Evolutionary conservation across 2,797 vertebrate genomes (phyloP), one percentile per base, ranked within the genome.

Genomic region (Typhlichthys eigenmanni): DNA sequence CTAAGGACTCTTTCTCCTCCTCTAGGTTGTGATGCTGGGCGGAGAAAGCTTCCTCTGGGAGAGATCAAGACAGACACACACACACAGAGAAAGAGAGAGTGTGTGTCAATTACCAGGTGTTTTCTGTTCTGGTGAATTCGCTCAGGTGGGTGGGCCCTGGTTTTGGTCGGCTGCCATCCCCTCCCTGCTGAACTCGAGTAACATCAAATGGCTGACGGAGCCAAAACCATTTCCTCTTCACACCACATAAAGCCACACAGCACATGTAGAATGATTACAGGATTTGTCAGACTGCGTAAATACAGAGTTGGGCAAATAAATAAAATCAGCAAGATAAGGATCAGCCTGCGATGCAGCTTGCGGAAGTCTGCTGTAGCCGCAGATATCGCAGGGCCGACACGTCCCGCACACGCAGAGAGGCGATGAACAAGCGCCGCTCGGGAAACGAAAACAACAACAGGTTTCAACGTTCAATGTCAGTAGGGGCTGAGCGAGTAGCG

Each of bases 1-100:
- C 86, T 75, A 99, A 82, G 16, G 94, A 94, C 74, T 95, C 94
- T 8, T 91, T 94, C 76, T 97, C 94, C 57, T 91, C 92, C 70
- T 94, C 92, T 78, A 98, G 93, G 79, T 89, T 90, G 80, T 94
- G 89, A 6, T 92, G 91, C 73, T 96, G 93, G 59, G 81, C 73
- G 19, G 92, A 92, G 88, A 95, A 98, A 0, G 62, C 81, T 72
- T 94, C 95, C 91, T 93, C 97, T 99, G 81, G 16, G 74, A 19
- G 72, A 45, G 52, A 1, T 48, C 47, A 48, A 52, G 46, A 17
- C 11, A 47, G 17, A 19, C 17, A 19, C 2, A 19, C 19, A 19
- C 19, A 47, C 4, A 52, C 29, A 50, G 49, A 59, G 49, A 59
- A 14, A 12, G 55, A 72, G 13, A 54, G 32, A 58, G 17, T 47